Conservation (phyloP, 2,797 vertebrate genomes). For the Gymnocypris eckloni region DNA sequence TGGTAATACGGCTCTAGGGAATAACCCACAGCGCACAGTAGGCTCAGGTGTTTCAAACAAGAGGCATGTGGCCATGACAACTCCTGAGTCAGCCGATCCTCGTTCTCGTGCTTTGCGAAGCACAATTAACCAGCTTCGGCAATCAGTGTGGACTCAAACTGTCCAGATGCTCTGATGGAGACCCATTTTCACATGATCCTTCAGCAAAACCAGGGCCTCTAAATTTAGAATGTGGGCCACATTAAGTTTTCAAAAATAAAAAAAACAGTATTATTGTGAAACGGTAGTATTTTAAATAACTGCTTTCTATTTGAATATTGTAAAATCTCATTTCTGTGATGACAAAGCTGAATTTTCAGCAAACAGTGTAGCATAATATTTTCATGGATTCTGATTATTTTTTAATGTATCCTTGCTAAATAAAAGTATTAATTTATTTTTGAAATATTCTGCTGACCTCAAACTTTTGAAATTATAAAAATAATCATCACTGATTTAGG, state of each 20-base stretch:
- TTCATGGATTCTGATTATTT: not conserved
- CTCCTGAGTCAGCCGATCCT: conserved; percentile 38
- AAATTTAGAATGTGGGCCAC: conserved; percentile 82
- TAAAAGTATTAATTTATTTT: not conserved
- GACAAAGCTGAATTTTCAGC: not conserved
- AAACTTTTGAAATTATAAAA: not conserved
- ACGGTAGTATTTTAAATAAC: not conserved
- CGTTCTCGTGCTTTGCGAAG: conserved; percentile 19
- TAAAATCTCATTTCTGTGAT: not conserved
- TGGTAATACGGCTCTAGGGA: conserved; percentile 23
- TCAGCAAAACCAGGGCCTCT: conserved; percentile 75
- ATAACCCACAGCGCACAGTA: not conserved
- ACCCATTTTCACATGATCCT: conserved; percentile 77
- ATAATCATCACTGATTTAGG: not conserved
- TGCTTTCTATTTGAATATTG: not conserved
- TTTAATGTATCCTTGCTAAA: not conserved
- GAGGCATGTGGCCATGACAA: conserved; percentile 27
- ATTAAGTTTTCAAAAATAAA: conserved; percentile 45
- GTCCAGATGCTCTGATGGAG: conserved; percentile 68
- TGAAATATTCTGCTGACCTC: not conserved
- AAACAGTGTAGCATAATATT: not conserved
- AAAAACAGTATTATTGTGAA: not conserved
- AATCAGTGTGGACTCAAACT: conserved; percentile 60
- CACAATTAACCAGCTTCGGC: conserved; percentile 41
- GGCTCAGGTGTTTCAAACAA: conserved; percentile 42